Percentiles rank a stretch among this genome's conserved stretches.
Evolutionary conservation across 2,797 vertebrate species (phyloP).

Genomic region (Premnoplex brunnescens): DNA sequence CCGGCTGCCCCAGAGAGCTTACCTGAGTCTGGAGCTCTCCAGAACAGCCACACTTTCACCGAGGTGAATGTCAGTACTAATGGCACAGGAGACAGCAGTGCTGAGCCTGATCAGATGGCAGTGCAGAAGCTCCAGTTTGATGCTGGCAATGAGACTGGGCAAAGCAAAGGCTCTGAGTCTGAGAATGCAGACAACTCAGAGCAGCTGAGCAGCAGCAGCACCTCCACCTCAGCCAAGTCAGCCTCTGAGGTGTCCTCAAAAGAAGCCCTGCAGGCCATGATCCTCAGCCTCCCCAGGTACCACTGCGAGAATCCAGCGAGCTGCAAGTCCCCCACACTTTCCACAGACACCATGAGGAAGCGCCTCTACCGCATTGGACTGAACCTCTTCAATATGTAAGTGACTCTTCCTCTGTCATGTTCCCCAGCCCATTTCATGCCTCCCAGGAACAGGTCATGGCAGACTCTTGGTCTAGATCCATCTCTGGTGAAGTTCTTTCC

Average conservation of each 20-base stretch:
- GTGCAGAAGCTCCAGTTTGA: constrained; percentile 73
- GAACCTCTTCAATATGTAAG: constrained; percentile 99
- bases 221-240: constrained; percentile 86
- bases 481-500: neutral
- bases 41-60: constrained; percentile 68
- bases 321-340: constrained; percentile 94
- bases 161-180: constrained; percentile 80
- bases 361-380: constrained; percentile 97
- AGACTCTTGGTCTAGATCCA: neutral
- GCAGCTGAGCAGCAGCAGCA: constrained; percentile 87
- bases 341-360: constrained; percentile 97
- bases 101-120: constrained; percentile 70
- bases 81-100: constrained; percentile 39
- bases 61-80: constrained; percentile 75
- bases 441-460: neutral
- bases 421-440: neutral
- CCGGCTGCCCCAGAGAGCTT: constrained; percentile 1
- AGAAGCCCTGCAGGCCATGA: constrained; percentile 94
- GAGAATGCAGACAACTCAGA: constrained; percentile 86
- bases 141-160: constrained; percentile 72
- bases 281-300: constrained; percentile 92
- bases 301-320: constrained; percentile 93
- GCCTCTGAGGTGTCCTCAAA: constrained; percentile 90
- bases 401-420: constrained; percentile 12
- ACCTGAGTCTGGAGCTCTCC: neutral